A percentile compares a stretch with the other conserved stretches of the same genome.
phyloP scores from a whole-genome alignment of 2,113 vertebrate genomes.

The Bagarius yarrelli region DNA sequence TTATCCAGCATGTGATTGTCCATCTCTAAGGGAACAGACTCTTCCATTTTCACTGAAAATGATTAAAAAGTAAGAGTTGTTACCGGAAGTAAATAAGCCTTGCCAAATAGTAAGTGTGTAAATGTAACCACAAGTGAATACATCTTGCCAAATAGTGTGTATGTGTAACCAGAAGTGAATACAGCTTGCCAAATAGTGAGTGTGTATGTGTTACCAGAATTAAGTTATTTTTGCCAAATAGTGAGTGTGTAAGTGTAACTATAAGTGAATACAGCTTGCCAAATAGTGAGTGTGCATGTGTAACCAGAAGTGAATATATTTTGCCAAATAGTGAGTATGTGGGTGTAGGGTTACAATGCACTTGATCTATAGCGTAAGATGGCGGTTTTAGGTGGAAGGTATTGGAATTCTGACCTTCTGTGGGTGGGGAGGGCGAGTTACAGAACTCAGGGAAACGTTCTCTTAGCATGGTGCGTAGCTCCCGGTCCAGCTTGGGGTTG shows the following conservation, averaged over 20 bases:
- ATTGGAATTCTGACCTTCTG: conserved; percentile 74
- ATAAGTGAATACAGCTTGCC: not conserved
- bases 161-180: no score
- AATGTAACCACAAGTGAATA: no score
- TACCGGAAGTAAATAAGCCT: not conserved
- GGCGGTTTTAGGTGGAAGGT: not conserved
- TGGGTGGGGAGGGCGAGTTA: conserved; percentile 87
- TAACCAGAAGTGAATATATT: no score
- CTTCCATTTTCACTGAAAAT: conserved; percentile 86
- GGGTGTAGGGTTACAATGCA: no score
- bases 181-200: no score
- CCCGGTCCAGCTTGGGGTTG: conserved; percentile 95
- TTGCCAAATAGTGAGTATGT: no score
- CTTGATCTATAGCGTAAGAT: not conserved
- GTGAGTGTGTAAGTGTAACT: no score
- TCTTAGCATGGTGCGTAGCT: conserved; percentile 91
- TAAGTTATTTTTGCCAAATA: no score
- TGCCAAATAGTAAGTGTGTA: no score
- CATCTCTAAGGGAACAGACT: conserved; percentile 85
- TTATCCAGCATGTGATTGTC: conserved; percentile 91
- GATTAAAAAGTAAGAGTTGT: not conserved
- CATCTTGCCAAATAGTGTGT: no score
- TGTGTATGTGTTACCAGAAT: no score
- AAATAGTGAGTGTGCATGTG: no score
- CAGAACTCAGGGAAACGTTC: conserved; percentile 97